A percentile compares a stretch with the other conserved stretches of the same genome.
Evolutionary conservation across 2,888 invertebrate species (phyloP).

Genomic region (Imbricaverruca yamaguchii): DNA sequence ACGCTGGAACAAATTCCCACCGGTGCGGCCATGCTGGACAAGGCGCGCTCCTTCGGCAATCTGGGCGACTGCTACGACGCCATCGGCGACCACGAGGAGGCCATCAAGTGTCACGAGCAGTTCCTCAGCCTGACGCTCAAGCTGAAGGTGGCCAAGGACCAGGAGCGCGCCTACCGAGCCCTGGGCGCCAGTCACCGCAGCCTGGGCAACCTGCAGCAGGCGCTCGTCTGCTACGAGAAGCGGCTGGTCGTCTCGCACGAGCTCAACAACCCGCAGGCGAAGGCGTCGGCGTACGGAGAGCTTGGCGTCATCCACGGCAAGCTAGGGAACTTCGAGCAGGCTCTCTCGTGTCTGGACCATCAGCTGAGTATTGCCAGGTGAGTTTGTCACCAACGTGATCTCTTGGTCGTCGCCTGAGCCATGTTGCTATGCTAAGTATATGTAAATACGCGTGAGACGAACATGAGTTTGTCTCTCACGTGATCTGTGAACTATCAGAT

Average conservation of each 20-base stretch:
- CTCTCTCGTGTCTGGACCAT: constrained; percentile 85
- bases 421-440: no score
- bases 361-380: constrained; percentile 75
- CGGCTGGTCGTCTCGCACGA: constrained; percentile 88
- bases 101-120: constrained; percentile 84
- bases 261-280: constrained; percentile 73
- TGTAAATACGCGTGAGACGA: no score
- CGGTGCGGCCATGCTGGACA: constrained; percentile 58
- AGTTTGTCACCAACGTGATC: constrained; percentile 42
- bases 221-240: constrained; percentile 88
- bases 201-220: constrained; percentile 81
- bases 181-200: constrained; percentile 63
- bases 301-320: constrained; percentile 61
- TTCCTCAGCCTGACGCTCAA: constrained; percentile 82
- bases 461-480: no score
- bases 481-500: no score
- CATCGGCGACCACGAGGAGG: constrained; percentile 89
- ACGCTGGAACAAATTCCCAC: constrained; percentile 67
- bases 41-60: constrained; percentile 83
- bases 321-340: constrained; percentile 76
- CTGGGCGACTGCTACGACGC: constrained; percentile 94
- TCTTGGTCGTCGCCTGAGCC: no score
- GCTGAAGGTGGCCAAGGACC: constrained; percentile 52
- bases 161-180: constrained; percentile 54
- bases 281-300: constrained; percentile 89